Conservation (phyloP, 2,888 invertebrate genomes). For the Opisthograptis luteolata region DNA sequence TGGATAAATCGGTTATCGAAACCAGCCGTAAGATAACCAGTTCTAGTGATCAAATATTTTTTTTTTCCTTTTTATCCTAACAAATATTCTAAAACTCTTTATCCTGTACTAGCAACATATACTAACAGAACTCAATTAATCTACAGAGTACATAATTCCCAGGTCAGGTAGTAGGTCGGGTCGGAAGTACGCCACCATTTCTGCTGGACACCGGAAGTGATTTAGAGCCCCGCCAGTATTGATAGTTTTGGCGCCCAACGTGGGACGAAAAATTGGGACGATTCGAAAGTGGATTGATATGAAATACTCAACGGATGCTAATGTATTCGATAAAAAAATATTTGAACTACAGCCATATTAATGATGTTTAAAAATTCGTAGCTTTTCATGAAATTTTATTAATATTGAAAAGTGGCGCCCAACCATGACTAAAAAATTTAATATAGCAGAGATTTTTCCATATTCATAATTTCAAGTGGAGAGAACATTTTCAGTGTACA, state of each 20-base stretch:
- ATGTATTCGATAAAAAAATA: no score
- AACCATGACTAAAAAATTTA: no score
- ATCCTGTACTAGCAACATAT: no score
- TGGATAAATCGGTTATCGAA: no score
- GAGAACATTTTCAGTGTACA: not conserved
- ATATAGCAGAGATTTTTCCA: no score
- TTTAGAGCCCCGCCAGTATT: conserved; percentile 44
- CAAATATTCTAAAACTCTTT: no score
- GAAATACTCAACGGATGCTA: no score
- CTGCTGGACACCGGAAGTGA: conserved; percentile 58
- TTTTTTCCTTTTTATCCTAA: no score
- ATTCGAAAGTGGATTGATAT: not conserved
- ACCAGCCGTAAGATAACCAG: no score
- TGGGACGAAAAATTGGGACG: conserved; percentile 22
- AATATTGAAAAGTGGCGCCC: not conserved
- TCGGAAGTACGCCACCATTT: conserved; percentile 53
- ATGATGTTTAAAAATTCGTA: no score
- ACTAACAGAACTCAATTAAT: conserved; percentile 49
- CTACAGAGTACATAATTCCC: conserved; percentile 44
- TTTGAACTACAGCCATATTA: no score
- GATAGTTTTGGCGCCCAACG: conserved; percentile 26
- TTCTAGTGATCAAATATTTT: no score
- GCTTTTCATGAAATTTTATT: not conserved
- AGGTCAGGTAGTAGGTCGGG: conserved; percentile 37
- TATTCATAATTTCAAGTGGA: not conserved